Evolutionary conservation across 2,888 invertebrate species (phyloP).

Genomic region (Hirtodrosophila alboralis): DNA sequence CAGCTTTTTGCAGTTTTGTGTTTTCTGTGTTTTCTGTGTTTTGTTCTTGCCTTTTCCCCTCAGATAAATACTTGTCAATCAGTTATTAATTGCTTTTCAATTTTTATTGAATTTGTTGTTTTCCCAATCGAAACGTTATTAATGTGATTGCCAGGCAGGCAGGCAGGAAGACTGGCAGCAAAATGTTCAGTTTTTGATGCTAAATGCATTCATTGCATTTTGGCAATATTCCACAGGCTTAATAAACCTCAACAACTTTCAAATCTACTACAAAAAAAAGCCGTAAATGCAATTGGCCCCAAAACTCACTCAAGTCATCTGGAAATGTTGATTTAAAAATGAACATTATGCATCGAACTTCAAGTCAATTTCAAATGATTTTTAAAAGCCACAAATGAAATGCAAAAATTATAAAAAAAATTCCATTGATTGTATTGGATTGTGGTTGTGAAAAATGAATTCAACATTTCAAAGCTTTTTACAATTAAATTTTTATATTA

Average conservation of each 20-base stretch:
- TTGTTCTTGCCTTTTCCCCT: slow-evolving; percentile 37
- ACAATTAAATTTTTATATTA: too few relatives aligned
- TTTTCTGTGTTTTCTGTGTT: too few relatives aligned
- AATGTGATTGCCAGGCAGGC: slow-evolving; percentile 51
- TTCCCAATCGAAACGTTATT: neutral
- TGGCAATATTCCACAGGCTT: slow-evolving; percentile 17
- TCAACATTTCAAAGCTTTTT: too few relatives aligned
- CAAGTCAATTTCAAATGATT: neutral
- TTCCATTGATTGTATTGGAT: too few relatives aligned
- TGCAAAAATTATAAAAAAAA: neutral
- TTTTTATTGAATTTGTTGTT: slow-evolving; percentile 78
- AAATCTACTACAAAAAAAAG: slow-evolving; percentile 12
- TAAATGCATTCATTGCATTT: slow-evolving; percentile 4
- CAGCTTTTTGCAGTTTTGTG: slow-evolving; percentile 39
- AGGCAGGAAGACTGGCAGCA: slow-evolving; percentile 26
- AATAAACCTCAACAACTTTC: slow-evolving; percentile 52
- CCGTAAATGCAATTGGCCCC: slow-evolving; percentile 17
- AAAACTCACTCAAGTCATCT: slow-evolving; percentile 24
- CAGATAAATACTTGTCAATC: slow-evolving; percentile 82
- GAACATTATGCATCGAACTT: too few relatives aligned
- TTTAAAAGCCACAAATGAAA: neutral
- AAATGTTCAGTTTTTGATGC: slow-evolving; percentile 13
- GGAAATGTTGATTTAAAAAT: slow-evolving; percentile 1
- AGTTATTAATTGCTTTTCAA: slow-evolving; percentile 82
- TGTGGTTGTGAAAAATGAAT: too few relatives aligned